Conservation (phyloP, 1,140 invertebrate genomes). For the Heliconius congener region DNA sequence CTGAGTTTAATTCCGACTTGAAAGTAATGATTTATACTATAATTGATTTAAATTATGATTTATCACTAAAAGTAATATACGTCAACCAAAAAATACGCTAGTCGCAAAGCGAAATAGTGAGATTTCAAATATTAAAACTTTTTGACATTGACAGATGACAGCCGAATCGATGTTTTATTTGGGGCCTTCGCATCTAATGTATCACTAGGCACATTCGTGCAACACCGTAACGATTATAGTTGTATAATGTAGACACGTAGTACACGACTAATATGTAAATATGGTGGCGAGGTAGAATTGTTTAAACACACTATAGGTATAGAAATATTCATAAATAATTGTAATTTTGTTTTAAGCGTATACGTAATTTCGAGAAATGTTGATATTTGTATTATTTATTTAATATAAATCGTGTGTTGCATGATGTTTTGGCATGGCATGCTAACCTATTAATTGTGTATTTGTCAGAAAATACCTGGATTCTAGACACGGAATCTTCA, state of each 20-base stretch:
- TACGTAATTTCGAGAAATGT: constrained; percentile 1
- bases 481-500: constrained; percentile 73
- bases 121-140: neutral
- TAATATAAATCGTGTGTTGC: constrained; percentile 54
- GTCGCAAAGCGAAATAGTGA: too few species aligned
- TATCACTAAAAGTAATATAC: too few species aligned
- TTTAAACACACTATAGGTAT: constrained; percentile 21
- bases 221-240: constrained; percentile 40
- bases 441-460: constrained; percentile 74
- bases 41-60: too few species aligned
- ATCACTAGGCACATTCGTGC: constrained; percentile 42
- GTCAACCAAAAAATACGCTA: too few species aligned
- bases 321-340: neutral
- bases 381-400: constrained; percentile 21
- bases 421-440: constrained; percentile 77
- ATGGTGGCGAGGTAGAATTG: constrained; percentile 43
- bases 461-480: constrained; percentile 80
- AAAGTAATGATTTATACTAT: too few species aligned
- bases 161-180: constrained; percentile 20
- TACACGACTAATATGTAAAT: constrained; percentile 47
- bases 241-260: constrained; percentile 41
- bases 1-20: too few species aligned
- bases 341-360: neutral
- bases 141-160: constrained; percentile 34
- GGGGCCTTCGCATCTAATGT: constrained; percentile 40